These are phyloP conservation scores for Indicator indicator DNA, from an alignment of 2,113 vertebrate genomes.

Conservation along the genomic window DNA sequence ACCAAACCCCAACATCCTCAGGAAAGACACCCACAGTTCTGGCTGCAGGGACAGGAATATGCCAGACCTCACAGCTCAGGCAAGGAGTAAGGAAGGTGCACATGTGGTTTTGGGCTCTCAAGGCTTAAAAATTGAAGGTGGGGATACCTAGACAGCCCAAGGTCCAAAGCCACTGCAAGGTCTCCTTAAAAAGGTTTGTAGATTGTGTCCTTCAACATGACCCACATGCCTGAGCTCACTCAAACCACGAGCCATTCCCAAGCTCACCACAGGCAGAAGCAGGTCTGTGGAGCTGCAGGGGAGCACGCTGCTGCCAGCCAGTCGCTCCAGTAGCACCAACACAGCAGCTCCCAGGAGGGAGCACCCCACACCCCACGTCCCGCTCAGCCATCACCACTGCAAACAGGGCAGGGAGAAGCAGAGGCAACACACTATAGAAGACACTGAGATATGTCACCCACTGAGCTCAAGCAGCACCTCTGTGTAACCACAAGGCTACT, in stretches of 20 bases:
- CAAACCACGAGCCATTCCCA: not conserved
- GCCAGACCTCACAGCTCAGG: not conserved
- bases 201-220: not conserved
- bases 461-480: not conserved
- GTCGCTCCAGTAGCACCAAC: not conserved
- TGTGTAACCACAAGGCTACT: not conserved
- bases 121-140: not conserved
- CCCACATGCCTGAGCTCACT: fast-evolving
- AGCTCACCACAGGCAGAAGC: not conserved
- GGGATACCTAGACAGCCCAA: not conserved
- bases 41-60: not conserved
- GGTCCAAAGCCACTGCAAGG: not conserved
- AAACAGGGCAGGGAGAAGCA: not conserved
- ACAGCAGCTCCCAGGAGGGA: not conserved
- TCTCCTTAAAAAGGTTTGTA: not conserved
- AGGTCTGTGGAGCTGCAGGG: fast-evolving
- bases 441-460: fast-evolving
- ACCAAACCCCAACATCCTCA: not conserved
- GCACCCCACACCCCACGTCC: fast-evolving
- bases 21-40: not conserved
- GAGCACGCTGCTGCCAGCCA: fast-evolving
- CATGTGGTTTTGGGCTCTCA: not conserved
- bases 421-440: not conserved
- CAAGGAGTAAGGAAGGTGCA: fast-evolving
- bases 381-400: not conserved